Base-by-base conservation (phyloP, 1,140 invertebrate genomes). In the Drosophila pseudoananassae region DNA sequence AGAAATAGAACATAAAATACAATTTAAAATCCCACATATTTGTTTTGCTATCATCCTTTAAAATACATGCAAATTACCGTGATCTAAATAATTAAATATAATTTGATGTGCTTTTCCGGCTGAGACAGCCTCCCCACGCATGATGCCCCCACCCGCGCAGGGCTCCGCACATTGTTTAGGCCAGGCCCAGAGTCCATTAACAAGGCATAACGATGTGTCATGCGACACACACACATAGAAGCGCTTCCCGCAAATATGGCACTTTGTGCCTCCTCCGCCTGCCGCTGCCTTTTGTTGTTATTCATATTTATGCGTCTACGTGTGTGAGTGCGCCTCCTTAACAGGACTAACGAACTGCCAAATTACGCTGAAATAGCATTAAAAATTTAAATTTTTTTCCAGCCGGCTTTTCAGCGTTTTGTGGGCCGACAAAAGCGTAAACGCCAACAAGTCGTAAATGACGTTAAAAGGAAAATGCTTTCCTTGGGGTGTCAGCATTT, bases 141-240 rank as follows among this genome's bases (percentile, higher is more conserved):
- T 46, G 54, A 23, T 4, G 7, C 46, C 46, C 15, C 23, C 25
- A 3, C 38, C 8, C 52, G n/a, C 6, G 1, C 3, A n/a, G n/a
- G 5, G 14, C 14, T 40, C 20, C 33, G 36, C 40, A 29, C 45
- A 23, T 76, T 70, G 61, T 66, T 76, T 81, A 64, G 75, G 63
- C 33, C 55, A 43, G 50, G 43, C 57, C 46, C 65, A 40, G 68
- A 78, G 78, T 88, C 83, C 83, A 87, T 87, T 88, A 87, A 87
- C 83, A 82, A 88, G 83, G 75, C 83, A 78, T 87, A 87, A 87
- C 83, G 83, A 87, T 87, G 83, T 87, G 83, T 87, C 83, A 87
- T 74, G 78, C 70, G 83, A 53, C 56, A 47, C 58, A 45, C 54
- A 17, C 12, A 63, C 40, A 54, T 20, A 46, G 17, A 4, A 55